Evolutionary conservation across 2,113 vertebrate species (phyloP).

Genomic region (Carlito syrichta): DNA sequence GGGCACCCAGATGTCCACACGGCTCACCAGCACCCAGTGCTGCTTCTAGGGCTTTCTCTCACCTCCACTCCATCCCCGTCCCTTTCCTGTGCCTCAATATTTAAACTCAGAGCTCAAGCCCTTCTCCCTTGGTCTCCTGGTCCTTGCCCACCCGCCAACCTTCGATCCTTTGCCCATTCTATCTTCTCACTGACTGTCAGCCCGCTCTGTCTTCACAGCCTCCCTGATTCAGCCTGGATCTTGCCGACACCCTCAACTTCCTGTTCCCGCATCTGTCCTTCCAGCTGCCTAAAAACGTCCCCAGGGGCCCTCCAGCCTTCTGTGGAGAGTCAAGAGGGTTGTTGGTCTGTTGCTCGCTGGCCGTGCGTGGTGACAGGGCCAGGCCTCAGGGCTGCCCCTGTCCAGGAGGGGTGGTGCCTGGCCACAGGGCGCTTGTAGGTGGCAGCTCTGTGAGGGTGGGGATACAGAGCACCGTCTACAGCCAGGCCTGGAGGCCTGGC

Average conservation of each 20-base stretch:
- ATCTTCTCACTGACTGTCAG: not conserved
- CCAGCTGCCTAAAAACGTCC: not conserved
- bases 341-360: not conserved
- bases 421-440: not conserved
- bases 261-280: not conserved
- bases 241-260: not conserved
- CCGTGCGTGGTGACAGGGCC: not conserved
- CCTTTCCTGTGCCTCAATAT: not conserved
- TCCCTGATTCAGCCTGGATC: not conserved
- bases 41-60: not conserved
- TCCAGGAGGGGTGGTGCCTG: not conserved
- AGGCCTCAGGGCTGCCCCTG: not conserved
- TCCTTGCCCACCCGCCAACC: not conserved
- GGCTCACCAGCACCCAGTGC: not conserved
- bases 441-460: not conserved
- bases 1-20: not conserved
- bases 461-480: rapidly evolving
- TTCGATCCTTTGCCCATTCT: not conserved
- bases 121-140: not conserved
- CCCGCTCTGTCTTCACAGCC: not conserved
- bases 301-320: not conserved
- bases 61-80: no score
- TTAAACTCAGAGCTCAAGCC: not conserved
- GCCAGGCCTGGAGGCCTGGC: not conserved
- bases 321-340: not conserved